Evolutionary conservation across 1,140 invertebrate species (phyloP).

Genomic region (Goniozus legneri): DNA sequence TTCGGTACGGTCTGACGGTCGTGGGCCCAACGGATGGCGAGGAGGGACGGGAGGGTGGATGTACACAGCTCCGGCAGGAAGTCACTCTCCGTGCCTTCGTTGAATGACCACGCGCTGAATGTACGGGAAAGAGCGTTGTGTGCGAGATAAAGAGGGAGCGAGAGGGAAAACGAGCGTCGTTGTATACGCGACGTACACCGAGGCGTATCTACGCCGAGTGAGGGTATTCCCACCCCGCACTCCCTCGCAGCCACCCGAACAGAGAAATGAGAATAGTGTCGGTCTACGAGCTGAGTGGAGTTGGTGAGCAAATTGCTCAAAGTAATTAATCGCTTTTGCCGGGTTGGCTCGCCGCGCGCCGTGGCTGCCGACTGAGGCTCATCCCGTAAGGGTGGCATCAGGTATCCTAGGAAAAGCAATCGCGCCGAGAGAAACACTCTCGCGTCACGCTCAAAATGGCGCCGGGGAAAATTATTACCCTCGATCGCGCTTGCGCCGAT

Average conservation of each 20-base stretch:
- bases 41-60: too few relatives aligned
- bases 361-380: constrained; percentile 40
- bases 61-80: constrained; percentile 37
- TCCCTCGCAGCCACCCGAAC: constrained; percentile 7
- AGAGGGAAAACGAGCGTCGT: constrained; percentile 5
- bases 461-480: too few relatives aligned
- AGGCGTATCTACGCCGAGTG: constrained; percentile 15
- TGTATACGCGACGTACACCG: too few relatives aligned
- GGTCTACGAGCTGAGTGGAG: constrained; percentile 50
- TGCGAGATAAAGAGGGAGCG: constrained; percentile 4
- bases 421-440: too few relatives aligned
- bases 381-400: constrained; percentile 41
- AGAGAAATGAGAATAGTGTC: constrained; percentile 52
- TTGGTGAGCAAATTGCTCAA: constrained; percentile 53
- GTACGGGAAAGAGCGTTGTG: too few relatives aligned
- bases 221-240: neutral
- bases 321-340: constrained; percentile 54
- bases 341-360: constrained; percentile 44
- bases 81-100: constrained; percentile 31
- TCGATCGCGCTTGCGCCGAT: too few relatives aligned
- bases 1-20: too few relatives aligned
- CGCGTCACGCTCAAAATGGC: constrained; percentile 33
- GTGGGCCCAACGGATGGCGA: too few relatives aligned
- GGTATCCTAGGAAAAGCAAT: constrained; percentile 37
- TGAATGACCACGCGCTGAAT: constrained; percentile 25